These are phyloP conservation scores for Petrocephalus microphthalmus DNA, from an alignment of 2,113 vertebrate species.

Conservation along the genomic window DNA sequence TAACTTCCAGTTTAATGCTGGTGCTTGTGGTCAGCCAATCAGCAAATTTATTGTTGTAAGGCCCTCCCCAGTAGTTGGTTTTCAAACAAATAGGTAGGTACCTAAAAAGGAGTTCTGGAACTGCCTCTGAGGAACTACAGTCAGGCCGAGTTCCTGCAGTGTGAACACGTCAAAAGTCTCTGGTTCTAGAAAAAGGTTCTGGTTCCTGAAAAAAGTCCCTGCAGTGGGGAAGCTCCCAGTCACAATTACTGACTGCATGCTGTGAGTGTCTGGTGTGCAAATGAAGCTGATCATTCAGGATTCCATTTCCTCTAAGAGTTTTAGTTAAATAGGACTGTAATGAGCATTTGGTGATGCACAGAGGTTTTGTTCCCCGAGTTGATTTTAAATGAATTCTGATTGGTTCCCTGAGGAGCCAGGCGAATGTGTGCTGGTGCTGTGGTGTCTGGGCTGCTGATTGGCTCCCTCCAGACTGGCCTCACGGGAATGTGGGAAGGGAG, in stretches of 20 bases:
- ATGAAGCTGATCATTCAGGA: neutral
- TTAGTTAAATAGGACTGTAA: neutral
- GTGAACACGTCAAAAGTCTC: neutral
- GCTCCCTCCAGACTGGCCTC: neutral
- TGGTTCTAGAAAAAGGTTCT: neutral
- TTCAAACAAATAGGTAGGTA: neutral
- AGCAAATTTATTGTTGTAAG: neutral
- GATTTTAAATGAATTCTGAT: slow-evolving; percentile 7
- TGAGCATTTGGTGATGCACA: neutral
- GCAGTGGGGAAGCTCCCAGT: neutral
- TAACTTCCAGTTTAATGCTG: neutral
- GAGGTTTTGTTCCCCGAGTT: neutral
- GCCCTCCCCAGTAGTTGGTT: neutral
- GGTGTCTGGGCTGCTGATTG: neutral
- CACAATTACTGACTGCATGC: neutral
- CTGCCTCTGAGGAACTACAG: neutral
- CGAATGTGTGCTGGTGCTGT: neutral
- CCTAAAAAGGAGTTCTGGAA: neutral
- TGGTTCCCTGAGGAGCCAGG: neutral
- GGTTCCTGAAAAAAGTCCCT: neutral
- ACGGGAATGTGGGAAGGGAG: neutral
- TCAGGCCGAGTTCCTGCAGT: neutral
- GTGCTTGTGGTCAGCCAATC: neutral
- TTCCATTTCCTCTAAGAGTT: neutral
- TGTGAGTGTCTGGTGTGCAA: neutral